These are phyloP conservation scores for Calyptomena viridis DNA, from an alignment of 2,113 vertebrate species.

Conservation along the genomic window DNA sequence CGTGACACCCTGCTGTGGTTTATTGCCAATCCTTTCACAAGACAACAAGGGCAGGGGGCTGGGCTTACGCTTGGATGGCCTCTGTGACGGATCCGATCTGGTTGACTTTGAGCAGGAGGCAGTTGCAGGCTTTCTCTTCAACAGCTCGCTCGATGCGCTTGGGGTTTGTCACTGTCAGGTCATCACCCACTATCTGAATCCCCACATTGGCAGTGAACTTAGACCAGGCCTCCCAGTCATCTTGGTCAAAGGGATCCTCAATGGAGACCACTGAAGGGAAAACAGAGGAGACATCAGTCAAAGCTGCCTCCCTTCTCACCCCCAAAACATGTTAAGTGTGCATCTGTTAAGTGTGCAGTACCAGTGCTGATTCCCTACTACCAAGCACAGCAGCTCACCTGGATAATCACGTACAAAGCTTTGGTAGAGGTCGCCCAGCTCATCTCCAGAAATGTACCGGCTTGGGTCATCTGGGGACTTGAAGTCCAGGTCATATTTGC, in stretches of 20 bases:
- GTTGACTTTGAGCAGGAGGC: slow-evolving; percentile 91
- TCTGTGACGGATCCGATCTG: slow-evolving; percentile 92
- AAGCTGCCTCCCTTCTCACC: not conserved
- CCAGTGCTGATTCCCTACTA: not conserved
- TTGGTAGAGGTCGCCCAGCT: slow-evolving; percentile 88
- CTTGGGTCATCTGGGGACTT: slow-evolving; percentile 88
- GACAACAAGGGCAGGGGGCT: not conserved
- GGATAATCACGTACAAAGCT: slow-evolving; percentile 92
- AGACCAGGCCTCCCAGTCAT: slow-evolving; percentile 92
- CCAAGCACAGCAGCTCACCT: slow-evolving; percentile 72
- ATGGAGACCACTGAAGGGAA: slow-evolving; percentile 86
- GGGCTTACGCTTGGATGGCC: slow-evolving; percentile 90
- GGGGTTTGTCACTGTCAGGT: slow-evolving; percentile 91
- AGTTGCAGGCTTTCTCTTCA: slow-evolving; percentile 92
- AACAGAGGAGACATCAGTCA: not conserved
- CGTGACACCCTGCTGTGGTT: not conserved
- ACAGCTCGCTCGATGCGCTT: slow-evolving; percentile 87
- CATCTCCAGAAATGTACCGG: slow-evolving; percentile 86
- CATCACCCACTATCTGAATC: slow-evolving; percentile 92
- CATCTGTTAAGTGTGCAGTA: not conserved
- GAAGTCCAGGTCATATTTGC: slow-evolving; percentile 92
- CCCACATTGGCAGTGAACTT: slow-evolving; percentile 88
- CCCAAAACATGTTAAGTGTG: not conserved
- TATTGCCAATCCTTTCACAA: not conserved
- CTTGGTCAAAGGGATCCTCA: slow-evolving; percentile 93